A percentile compares a stretch with the other conserved stretches of the same genome.
phyloP scores from a whole-genome alignment of 1,140 invertebrate genomes.

The Oscheius sp. region DNA sequence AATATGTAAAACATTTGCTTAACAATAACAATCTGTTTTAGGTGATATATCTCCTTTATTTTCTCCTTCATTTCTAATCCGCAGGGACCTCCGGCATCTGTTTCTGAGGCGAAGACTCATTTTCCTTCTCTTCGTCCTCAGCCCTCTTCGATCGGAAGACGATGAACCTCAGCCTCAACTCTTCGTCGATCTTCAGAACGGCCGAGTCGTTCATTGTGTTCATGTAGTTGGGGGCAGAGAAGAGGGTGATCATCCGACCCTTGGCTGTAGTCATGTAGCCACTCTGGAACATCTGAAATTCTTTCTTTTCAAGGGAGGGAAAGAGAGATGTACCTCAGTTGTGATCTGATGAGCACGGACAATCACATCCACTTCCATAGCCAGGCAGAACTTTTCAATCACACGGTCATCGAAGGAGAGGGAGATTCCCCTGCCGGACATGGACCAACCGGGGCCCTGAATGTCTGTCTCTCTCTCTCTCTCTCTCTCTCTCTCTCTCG shows the following conservation, averaged over 20 bases:
- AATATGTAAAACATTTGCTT: no score
- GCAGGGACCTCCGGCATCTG: no score
- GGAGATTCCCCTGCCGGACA: conserved; percentile 64
- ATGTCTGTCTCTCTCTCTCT: no score
- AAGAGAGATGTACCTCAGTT: no score
- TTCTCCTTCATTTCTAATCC: no score
- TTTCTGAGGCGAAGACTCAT: no score
- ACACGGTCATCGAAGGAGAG: conserved; percentile 60
- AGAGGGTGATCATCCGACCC: conserved; percentile 40
- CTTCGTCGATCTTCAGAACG: conserved; percentile 25
- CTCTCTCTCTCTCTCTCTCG: no score
- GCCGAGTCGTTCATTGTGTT: conserved; percentile 38
- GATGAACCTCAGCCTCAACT: background rate
- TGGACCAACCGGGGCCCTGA: conserved; percentile 63
- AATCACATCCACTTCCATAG: conserved; percentile 36
- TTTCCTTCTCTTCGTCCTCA: no score
- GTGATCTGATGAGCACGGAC: conserved; percentile 57
- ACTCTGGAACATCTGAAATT: conserved; percentile 60
- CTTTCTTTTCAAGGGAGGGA: no score
- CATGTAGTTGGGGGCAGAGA: conserved; percentile 46
- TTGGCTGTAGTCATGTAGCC: conserved; percentile 66
- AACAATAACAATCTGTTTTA: no score
- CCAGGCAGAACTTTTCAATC: conserved; percentile 38
- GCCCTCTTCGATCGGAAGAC: conserved; percentile 16
- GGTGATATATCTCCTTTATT: no score